Base-by-base conservation (phyloP, 2,797 vertebrate species). In the Tympanoctomys barrerae region DNA sequence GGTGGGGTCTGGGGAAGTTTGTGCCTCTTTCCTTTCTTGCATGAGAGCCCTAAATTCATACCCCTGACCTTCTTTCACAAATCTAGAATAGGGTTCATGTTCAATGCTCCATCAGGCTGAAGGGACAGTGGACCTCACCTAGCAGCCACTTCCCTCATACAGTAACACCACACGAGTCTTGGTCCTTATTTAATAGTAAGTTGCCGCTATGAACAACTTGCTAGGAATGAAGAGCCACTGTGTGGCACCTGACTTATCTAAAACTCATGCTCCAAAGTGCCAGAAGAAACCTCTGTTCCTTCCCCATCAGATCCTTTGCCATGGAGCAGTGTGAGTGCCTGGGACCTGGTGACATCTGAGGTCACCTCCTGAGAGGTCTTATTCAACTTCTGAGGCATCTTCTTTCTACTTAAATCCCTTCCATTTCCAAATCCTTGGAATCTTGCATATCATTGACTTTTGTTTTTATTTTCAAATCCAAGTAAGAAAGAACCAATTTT, bases 111-210 rank as follows among this genome's bases (percentile, higher is more conserved):
- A 0, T 46, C 42, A 46, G 59, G 39, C 42, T 59, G 33, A 91
- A 33, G 54, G 31, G 77, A 77, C 16, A 36, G 13, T 1, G 21
- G 39, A 46, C 42, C 64, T 7, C 11, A 57, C 71, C 26, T 24
- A 77, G 52, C 54, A 22, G 2, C 12, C 7, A 1, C 59, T 77
- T 92, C n/a, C 86, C 39, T 66, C n/a, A 62, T 39, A 52, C 7
- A 12, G 6, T n/a, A 68, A 33, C 18, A 68, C 42, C 84, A 13
- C 10, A 2, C 0, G 6, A 89, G 66, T 36, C 61, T n/a, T 19
- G 1, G 26, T 54, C 88, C 85, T 90, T 31, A n/a, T 61, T 90
- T 84, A 68, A 59, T 21, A 80, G 68, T 22, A 78, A 92, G 86
- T 36, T 46, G 62, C 54, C 49, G n/a, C 31, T 8, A 62, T 68